A percentile compares a stretch with the other conserved stretches of the same genome.
Evolutionary conservation across 2,888 invertebrate species (phyloP).

Genomic region (Chaetogeoica ovagalla): DNA sequence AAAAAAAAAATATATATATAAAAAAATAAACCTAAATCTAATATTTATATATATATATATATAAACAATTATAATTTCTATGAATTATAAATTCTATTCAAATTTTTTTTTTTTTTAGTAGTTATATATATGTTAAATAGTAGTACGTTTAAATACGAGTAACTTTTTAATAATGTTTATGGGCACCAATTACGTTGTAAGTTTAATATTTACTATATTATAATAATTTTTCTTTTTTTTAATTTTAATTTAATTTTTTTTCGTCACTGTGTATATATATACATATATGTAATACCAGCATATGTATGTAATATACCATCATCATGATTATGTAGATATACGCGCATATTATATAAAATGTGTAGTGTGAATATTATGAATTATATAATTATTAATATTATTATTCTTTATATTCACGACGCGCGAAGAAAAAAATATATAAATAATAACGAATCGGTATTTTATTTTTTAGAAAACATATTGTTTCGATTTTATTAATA

Average conservation of each 20-base stretch:
- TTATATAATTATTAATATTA: too few relatives aligned
- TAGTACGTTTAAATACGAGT: neutral
- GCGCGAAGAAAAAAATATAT: too few relatives aligned
- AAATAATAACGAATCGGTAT: constrained; percentile 17
- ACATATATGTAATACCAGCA: neutral
- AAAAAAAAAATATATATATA: too few relatives aligned
- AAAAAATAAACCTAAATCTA: constrained; percentile 7
- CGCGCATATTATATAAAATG: neutral
- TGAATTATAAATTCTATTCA: neutral
- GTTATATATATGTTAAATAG: neutral
- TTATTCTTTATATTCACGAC: too few relatives aligned
- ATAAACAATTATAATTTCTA: neutral
- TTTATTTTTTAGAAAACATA: constrained; percentile 42
- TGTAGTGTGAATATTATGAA: too few relatives aligned
- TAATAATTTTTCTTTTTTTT: neutral
- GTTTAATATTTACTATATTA: constrained; percentile 33
- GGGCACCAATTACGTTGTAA: constrained; percentile 47
- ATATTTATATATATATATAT: constrained; percentile 42
- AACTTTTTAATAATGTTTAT: constrained; percentile 31
- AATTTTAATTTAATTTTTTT: too few relatives aligned
- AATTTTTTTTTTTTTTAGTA: constrained; percentile 23
- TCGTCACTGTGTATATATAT: constrained; percentile 12
- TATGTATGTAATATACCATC: neutral
- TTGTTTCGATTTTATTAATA: constrained; percentile 43
- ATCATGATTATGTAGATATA: neutral